These are phyloP conservation scores for Prosopocoilus inquinatus DNA, from an alignment of 2,888 invertebrate species.

Conservation along the genomic window DNA sequence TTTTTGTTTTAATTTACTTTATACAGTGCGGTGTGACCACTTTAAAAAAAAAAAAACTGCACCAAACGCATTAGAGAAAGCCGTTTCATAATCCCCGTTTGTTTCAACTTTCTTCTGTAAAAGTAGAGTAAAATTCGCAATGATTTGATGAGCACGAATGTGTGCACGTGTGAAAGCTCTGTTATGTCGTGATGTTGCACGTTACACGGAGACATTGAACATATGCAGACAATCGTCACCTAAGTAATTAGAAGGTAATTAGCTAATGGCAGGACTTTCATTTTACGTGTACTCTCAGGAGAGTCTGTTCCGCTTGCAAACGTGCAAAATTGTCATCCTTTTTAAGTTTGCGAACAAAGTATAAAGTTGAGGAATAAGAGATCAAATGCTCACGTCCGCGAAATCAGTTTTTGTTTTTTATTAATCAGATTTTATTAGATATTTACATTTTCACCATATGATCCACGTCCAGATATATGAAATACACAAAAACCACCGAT, in stretches of 20 bases:
- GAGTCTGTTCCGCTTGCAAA: background rate
- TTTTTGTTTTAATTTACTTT: too few relatives aligned
- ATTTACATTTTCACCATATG: too few relatives aligned
- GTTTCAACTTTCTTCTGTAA: background rate
- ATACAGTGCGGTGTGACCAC: too few relatives aligned
- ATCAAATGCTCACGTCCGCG: too few relatives aligned
- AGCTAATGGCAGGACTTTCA: constrained; percentile 18
- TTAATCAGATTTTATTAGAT: too few relatives aligned
- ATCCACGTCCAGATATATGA: too few relatives aligned
- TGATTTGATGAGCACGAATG: background rate
- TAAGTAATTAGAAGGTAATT: constrained; percentile 23
- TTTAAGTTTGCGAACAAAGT: too few relatives aligned
- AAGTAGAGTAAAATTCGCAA: background rate
- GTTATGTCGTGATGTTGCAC: background rate
- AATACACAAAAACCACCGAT: too few relatives aligned
- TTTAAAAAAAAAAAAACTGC: background rate
- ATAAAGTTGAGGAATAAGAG: too few relatives aligned
- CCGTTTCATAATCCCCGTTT: background rate
- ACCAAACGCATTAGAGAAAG: background rate
- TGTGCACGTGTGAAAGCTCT: background rate
- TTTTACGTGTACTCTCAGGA: background rate
- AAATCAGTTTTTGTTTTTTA: too few relatives aligned
- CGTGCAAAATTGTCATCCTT: background rate
- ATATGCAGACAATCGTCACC: constrained; percentile 2
- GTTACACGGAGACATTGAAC: background rate